phyloP scores from a whole-genome alignment of 2,888 invertebrate species.

The Machimus atricapillus region DNA sequence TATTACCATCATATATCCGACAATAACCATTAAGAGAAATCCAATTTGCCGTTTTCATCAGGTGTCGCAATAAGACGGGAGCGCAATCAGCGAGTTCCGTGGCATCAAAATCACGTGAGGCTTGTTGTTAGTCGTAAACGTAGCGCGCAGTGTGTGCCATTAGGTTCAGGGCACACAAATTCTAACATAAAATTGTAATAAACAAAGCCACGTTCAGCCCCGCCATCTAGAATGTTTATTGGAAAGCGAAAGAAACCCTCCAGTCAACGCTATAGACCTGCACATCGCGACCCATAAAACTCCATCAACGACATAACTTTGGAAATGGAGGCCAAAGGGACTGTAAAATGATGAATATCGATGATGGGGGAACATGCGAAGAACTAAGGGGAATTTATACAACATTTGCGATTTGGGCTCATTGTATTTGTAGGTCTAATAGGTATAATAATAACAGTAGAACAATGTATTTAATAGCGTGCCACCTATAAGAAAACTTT shows the following conservation, averaged over 20 bases:
- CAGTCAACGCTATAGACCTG: not conserved
- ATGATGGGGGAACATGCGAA: not conserved
- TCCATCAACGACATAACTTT: not conserved
- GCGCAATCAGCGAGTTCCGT: not conserved
- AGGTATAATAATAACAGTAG: not conserved
- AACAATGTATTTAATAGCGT: not conserved
- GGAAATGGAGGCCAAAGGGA: not conserved
- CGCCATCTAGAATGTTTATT: not conserved
- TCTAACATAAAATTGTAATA: not conserved
- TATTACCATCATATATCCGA: not conserved
- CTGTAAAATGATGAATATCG: not conserved
- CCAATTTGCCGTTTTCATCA: not conserved
- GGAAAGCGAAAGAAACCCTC: not conserved
- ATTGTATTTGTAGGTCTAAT: not conserved
- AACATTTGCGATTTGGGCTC: not conserved
- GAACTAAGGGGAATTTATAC: not conserved
- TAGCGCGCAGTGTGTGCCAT: not conserved
- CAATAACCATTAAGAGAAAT: not conserved
- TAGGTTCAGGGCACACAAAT: not conserved
- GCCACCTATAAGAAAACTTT: not conserved
- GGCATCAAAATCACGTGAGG: not conserved
- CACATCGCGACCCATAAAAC: not conserved
- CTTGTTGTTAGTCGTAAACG: not conserved
- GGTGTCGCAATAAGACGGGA: not conserved
- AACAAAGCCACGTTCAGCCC: not conserved